Evolutionary conservation across 2,888 invertebrate species (phyloP).

Genomic region (Agrotis ipsilon): DNA sequence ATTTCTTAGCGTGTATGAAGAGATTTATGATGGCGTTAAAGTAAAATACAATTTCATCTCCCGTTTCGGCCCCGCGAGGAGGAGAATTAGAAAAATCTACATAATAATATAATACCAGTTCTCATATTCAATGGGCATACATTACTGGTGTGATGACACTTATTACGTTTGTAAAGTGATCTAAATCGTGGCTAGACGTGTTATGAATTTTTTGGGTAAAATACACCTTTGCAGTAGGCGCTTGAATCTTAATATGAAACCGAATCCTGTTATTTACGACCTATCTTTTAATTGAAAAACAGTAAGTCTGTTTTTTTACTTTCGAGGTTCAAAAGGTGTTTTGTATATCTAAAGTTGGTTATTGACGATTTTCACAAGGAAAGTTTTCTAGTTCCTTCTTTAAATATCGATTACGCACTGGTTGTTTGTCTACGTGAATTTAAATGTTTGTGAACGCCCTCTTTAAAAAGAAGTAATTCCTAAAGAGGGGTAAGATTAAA

Average conservation of each 20-base stretch:
- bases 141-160: slow-evolving; percentile 76
- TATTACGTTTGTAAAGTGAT: slow-evolving; percentile 76
- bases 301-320: not conserved
- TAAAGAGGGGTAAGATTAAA: too few species aligned
- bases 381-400: too few species aligned
- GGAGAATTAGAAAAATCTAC: slow-evolving; percentile 87
- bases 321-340: not conserved
- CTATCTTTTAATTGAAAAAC: not conserved
- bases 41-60: slow-evolving; percentile 88
- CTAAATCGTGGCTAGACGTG: slow-evolving; percentile 63
- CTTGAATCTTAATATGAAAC: not conserved
- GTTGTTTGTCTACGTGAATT: too few species aligned
- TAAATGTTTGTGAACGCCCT: too few species aligned
- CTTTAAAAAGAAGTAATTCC: too few species aligned
- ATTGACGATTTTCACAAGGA: slow-evolving; percentile 22
- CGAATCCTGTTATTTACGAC: slow-evolving; percentile 37
- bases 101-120: slow-evolving; percentile 73
- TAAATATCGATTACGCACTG: too few species aligned
- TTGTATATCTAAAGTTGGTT: not conserved
- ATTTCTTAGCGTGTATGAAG: slow-evolving; percentile 79
- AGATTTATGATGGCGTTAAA: slow-evolving; percentile 88
- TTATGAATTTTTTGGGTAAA: slow-evolving; percentile 53
- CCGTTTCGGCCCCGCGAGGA: slow-evolving; percentile 73
- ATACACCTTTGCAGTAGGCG: slow-evolving; percentile 3
- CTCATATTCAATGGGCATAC: slow-evolving; percentile 79